phyloP scores from a whole-genome alignment of 1,140 invertebrate species.

The Meloidogyne floridensis region DNA sequence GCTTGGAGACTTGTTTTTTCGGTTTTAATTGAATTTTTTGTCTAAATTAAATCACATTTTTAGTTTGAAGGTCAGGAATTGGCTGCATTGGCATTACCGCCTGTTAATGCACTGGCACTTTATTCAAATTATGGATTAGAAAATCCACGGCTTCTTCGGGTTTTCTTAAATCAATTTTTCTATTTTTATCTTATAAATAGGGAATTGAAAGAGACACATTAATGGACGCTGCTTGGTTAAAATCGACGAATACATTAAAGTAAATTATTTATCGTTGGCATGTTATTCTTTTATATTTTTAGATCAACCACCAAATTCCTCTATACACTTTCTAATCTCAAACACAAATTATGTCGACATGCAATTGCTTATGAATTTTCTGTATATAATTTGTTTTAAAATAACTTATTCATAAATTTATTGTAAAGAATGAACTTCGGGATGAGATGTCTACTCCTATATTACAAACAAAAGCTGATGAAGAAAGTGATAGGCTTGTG shows the following conservation, averaged over 20 bases:
- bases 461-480: constrained; percentile 37
- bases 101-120: constrained; percentile 19
- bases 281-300: neutral
- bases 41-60: constrained; percentile 11
- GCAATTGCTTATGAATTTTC: constrained; percentile 45
- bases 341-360: constrained; percentile 35
- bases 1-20: constrained; percentile 40
- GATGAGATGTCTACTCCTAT: constrained; percentile 46
- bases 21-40: constrained; percentile 10
- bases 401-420: neutral
- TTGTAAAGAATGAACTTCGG: constrained; percentile 36
- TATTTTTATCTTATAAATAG: neutral
- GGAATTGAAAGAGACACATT: constrained; percentile 27
- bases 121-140: constrained; percentile 34
- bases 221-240: constrained; percentile 32
- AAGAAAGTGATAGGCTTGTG: constrained; percentile 37
- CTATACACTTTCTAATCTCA: constrained; percentile 35
- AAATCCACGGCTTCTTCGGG: constrained; percentile 18
- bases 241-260: constrained; percentile 22
- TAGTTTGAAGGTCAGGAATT: constrained; percentile 43
- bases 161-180: neutral
- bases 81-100: constrained; percentile 27
- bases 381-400: neutral
- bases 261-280: neutral
- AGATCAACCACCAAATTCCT: constrained; percentile 37